These are phyloP conservation scores for Leuctra nigra DNA, from an alignment of 2,888 invertebrate species.

Conservation along the genomic window DNA sequence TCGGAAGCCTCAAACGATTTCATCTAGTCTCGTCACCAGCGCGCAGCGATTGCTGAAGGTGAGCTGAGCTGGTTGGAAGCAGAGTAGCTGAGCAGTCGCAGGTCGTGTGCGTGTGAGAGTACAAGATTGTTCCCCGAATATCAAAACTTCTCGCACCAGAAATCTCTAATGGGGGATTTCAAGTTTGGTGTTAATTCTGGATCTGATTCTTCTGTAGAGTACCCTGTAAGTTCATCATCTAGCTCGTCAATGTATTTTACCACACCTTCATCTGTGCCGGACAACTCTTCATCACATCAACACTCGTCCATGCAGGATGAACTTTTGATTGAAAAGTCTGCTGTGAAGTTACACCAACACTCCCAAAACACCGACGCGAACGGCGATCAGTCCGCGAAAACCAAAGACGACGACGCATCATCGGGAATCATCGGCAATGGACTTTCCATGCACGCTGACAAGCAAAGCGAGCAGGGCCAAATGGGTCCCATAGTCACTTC, in stretches of 20 bases:
- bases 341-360: slow-evolving; percentile 31
- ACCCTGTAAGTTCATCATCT: slow-evolving; percentile 33
- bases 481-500: slow-evolving; percentile 32
- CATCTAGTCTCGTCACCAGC: slow-evolving; percentile 28
- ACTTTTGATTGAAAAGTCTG: slow-evolving; percentile 34
- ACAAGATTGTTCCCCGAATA: slow-evolving; percentile 27
- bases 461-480: slow-evolving; percentile 32
- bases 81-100: slow-evolving; percentile 26
- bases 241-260: slow-evolving; percentile 33
- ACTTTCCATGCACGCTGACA: slow-evolving; percentile 28
- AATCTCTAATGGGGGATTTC: slow-evolving; percentile 36
- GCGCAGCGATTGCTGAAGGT: slow-evolving; percentile 26
- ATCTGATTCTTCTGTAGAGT: slow-evolving; percentile 34
- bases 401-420: slow-evolving; percentile 34
- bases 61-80: slow-evolving; percentile 22
- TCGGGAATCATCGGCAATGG: slow-evolving; percentile 32
- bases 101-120: slow-evolving; percentile 30
- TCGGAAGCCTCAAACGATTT: slow-evolving; percentile 1
- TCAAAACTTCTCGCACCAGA: slow-evolving; percentile 29
- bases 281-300: slow-evolving; percentile 33
- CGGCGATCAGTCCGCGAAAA: slow-evolving; percentile 32
- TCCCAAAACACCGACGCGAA: slow-evolving; percentile 32
- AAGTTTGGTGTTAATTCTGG: slow-evolving; percentile 35
- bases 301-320: slow-evolving; percentile 36
- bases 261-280: slow-evolving; percentile 34